Evolutionary conservation across 2,797 vertebrate genomes (phyloP).

Genomic region (Pogonophryne albipinna): DNA sequence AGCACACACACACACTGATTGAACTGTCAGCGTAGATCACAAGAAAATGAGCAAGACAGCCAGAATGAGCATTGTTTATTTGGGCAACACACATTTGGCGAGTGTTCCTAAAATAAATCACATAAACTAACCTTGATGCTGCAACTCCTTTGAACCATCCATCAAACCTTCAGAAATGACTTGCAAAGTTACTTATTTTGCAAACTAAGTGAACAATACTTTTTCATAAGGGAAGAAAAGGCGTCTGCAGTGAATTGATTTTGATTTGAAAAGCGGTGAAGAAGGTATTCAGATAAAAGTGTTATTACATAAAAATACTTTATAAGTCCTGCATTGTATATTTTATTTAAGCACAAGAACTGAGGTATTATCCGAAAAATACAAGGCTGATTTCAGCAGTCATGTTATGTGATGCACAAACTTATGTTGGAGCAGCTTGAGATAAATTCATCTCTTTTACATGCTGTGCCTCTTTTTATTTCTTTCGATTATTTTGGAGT

Average conservation of each 20-base stretch:
- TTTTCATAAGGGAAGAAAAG: slow-evolving; percentile 28
- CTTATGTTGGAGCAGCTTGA: neutral
- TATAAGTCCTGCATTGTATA: too few species aligned
- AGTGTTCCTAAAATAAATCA: slow-evolving; percentile 60
- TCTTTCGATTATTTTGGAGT: too few species aligned
- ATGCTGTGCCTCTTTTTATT: neutral
- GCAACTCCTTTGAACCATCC: slow-evolving; percentile 33
- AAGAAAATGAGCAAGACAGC: slow-evolving; percentile 68
- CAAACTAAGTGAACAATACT: slow-evolving; percentile 27
- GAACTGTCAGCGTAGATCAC: slow-evolving; percentile 66
- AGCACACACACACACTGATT: slow-evolving; percentile 21
- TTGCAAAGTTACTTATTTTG: slow-evolving; percentile 30
- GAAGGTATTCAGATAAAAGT: neutral
- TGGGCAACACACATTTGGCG: slow-evolving; percentile 64
- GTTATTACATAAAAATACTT: neutral
- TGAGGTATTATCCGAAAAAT: too few species aligned
- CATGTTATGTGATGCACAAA: neutral
- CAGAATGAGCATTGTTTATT: slow-evolving; percentile 65
- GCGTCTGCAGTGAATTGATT: slow-evolving; percentile 4
- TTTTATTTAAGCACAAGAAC: neutral
- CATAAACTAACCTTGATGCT: slow-evolving; percentile 43
- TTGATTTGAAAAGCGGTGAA: neutral
- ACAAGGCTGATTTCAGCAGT: neutral
- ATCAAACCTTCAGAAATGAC: slow-evolving; percentile 41
- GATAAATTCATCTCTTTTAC: neutral